A percentile compares a stretch with the other conserved stretches of the same genome.
Conservation (phyloP, 2,797 vertebrate species). For the Thaleichthys pacificus region DNA sequence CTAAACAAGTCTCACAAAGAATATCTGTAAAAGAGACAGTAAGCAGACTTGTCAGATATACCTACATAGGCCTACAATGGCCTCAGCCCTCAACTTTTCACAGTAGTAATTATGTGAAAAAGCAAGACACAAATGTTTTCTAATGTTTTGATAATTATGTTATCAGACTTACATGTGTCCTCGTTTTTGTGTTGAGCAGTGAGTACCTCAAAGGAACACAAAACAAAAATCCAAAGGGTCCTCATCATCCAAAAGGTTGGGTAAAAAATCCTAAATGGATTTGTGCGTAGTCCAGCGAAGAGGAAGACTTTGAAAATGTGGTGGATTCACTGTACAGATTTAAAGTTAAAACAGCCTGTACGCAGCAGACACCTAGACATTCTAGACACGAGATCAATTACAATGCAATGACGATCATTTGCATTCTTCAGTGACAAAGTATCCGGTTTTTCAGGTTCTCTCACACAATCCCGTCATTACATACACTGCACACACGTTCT, state of each 20-base stretch:
- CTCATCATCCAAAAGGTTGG: conserved; percentile 33
- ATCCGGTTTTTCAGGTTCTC: conserved; percentile 61
- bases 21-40: conserved; percentile 50
- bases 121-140: background rate
- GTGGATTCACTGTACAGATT: background rate
- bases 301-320: background rate
- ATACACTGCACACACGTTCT: background rate
- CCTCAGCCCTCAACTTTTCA: background rate
- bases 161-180: conserved; percentile 59
- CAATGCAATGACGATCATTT: conserved; percentile 42
- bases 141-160: background rate
- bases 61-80: background rate
- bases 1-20: conserved; percentile 71
- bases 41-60: conserved; percentile 4
- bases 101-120: background rate
- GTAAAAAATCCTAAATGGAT: background rate
- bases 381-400: conserved; percentile 46
- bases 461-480: conserved; percentile 4
- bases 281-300: background rate
- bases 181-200: conserved; percentile 38
- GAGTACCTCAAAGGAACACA: conserved; percentile 37
- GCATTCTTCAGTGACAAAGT: conserved; percentile 43
- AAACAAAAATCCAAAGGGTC: conserved; percentile 35
- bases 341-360: background rate
- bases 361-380: background rate